Evolutionary conservation across 1,140 invertebrate species (phyloP).

Genomic region (Reticulitermes speratus): DNA sequence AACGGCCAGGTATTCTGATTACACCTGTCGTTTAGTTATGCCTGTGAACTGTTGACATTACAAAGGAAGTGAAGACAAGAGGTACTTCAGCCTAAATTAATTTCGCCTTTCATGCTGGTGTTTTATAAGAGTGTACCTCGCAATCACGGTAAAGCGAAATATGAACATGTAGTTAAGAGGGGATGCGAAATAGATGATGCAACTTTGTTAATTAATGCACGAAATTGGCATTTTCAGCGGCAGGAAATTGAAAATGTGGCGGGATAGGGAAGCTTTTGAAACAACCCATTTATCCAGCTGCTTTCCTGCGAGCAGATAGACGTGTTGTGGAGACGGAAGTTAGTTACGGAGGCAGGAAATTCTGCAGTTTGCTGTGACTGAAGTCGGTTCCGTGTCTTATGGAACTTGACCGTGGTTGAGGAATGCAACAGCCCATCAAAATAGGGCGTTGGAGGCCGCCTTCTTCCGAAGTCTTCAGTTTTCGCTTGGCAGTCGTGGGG

Average conservation of each 20-base stretch:
- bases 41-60: too few relatives aligned
- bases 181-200: not conserved
- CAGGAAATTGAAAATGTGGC: not conserved
- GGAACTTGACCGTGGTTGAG: too few relatives aligned
- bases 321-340: too few relatives aligned
- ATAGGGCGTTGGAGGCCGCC: too few relatives aligned
- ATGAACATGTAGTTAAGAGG: not conserved
- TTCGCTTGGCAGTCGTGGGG: too few relatives aligned
- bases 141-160: not conserved
- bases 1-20: too few relatives aligned
- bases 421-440: too few relatives aligned
- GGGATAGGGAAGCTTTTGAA: not conserved
- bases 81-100: not conserved
- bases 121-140: not conserved
- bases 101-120: not conserved
- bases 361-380: not conserved
- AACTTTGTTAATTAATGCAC: constrained; percentile 17
- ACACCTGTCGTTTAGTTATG: too few relatives aligned
- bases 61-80: not conserved
- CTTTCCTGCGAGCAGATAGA: not conserved
- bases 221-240: not conserved
- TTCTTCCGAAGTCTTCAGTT: too few relatives aligned
- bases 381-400: too few relatives aligned
- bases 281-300: not conserved
- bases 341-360: not conserved